Percentiles rank a stretch among this genome's conserved stretches.
These are phyloP conservation scores for Beris morrisii DNA, from an alignment of 2,888 invertebrate genomes.

Conservation along the genomic window DNA sequence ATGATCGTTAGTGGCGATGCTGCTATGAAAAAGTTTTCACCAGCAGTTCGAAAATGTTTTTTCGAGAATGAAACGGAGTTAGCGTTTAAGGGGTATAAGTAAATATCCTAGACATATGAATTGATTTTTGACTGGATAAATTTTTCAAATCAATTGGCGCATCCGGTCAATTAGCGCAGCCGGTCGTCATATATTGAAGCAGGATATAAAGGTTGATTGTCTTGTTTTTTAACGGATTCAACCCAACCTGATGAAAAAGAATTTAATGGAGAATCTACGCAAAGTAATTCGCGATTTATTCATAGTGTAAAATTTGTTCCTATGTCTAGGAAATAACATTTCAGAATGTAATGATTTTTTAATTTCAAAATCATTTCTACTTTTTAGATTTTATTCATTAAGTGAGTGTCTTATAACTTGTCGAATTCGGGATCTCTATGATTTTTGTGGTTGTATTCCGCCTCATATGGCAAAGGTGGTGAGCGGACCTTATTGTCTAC, in stretches of 20 bases:
- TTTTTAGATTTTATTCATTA: constrained; percentile 49
- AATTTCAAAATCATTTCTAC: neutral
- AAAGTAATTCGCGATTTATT: too few species aligned
- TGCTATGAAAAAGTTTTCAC: constrained; percentile 45
- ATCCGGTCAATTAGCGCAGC: too few species aligned
- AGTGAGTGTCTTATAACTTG: constrained; percentile 51
- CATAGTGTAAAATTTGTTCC: too few species aligned
- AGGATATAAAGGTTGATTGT: too few species aligned
- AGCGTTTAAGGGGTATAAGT: constrained; percentile 46
- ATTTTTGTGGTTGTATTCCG: constrained; percentile 50
- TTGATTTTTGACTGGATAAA: too few species aligned
- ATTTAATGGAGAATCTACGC: too few species aligned
- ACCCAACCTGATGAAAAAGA: neutral
- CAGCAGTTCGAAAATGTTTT: constrained; percentile 49
- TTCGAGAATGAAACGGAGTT: constrained; percentile 50
- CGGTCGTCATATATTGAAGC: too few species aligned
- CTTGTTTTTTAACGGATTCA: neutral
- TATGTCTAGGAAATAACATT: too few species aligned
- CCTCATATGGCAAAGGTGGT: constrained; percentile 44
- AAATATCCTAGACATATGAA: neutral
- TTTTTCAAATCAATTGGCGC: too few species aligned
- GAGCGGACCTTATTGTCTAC: constrained; percentile 44
- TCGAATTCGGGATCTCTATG: constrained; percentile 47
- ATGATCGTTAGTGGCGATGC: constrained; percentile 42
- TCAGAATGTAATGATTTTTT: neutral